A percentile compares a stretch with the other conserved stretches of the same genome.
Conservation (phyloP, 1,140 invertebrate genomes). For the Latrodectus geometricus region DNA sequence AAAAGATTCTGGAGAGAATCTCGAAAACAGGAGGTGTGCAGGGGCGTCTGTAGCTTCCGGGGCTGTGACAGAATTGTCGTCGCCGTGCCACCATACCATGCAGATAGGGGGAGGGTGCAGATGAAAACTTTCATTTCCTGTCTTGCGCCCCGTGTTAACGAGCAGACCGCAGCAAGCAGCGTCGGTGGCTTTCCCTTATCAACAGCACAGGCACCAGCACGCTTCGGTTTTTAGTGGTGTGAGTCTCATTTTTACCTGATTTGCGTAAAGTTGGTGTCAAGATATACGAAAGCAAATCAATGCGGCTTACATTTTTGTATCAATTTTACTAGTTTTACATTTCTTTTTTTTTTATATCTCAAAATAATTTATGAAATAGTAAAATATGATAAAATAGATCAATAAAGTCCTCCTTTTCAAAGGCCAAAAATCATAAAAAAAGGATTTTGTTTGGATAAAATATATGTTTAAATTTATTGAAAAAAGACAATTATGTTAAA, state of each 20-base stretch:
- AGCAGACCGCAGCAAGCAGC: slow-evolving; percentile 47
- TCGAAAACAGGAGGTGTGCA: slow-evolving; percentile 20
- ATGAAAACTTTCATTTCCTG: slow-evolving; percentile 61
- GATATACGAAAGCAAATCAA: too few relatives aligned
- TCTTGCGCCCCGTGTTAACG: slow-evolving; percentile 58
- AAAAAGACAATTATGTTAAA: too few relatives aligned
- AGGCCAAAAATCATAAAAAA: too few relatives aligned
- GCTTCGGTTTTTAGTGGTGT: not conserved
- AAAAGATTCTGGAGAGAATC: not conserved
- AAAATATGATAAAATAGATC: too few relatives aligned
- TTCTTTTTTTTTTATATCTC: too few relatives aligned
- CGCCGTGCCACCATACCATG: slow-evolving; percentile 15
- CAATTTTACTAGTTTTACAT: too few relatives aligned
- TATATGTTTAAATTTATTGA: too few relatives aligned
- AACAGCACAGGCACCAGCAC: not conserved
- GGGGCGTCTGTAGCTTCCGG: slow-evolving; percentile 19
- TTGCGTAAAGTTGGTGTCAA: too few relatives aligned
- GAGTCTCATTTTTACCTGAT: not conserved
- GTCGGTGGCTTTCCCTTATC: slow-evolving; percentile 44
- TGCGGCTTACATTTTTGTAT: too few relatives aligned
- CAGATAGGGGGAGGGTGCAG: slow-evolving; percentile 49
- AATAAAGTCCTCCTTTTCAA: too few relatives aligned
- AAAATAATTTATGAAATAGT: too few relatives aligned
- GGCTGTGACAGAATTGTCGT: slow-evolving; percentile 18
- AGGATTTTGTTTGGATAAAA: too few relatives aligned